These are phyloP conservation scores for Epinephelus lanceolatus DNA, from an alignment of 2,113 vertebrate genomes.

Conservation along the genomic window DNA sequence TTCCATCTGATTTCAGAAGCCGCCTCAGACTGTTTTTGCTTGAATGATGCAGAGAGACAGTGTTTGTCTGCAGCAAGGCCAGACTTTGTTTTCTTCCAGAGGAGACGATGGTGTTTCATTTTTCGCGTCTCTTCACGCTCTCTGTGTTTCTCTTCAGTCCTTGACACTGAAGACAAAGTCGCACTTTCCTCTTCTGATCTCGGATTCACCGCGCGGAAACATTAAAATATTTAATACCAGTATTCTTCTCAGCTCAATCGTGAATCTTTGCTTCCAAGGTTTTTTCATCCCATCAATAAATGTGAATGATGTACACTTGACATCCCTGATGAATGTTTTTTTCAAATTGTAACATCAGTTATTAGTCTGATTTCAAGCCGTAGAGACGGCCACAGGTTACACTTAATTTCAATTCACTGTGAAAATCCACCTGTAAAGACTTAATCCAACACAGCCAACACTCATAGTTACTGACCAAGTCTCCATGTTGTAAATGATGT, in stretches of 20 bases:
- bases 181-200: background rate
- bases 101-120: constrained; percentile 6
- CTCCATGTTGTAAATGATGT: too few species aligned
- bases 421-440: too few species aligned
- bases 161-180: constrained; percentile 1
- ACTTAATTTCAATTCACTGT: too few species aligned
- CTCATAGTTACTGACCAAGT: too few species aligned
- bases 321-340: background rate
- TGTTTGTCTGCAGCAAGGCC: constrained; percentile 4
- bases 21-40: background rate
- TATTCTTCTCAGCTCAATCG: constrained; percentile 1
- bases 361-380: background rate
- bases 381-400: background rate
- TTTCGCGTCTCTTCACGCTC: background rate
- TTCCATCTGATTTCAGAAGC: background rate
- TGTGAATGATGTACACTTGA: background rate
- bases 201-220: background rate
- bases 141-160: background rate
- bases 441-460: too few species aligned
- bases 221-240: background rate
- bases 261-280: background rate
- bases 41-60: constrained; percentile 13
- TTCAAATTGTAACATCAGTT: background rate
- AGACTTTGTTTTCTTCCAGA: constrained; percentile 11
- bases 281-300: background rate